Base-by-base conservation (phyloP, 2,888 invertebrate species). In the Dasysyrphus albostriatus region DNA sequence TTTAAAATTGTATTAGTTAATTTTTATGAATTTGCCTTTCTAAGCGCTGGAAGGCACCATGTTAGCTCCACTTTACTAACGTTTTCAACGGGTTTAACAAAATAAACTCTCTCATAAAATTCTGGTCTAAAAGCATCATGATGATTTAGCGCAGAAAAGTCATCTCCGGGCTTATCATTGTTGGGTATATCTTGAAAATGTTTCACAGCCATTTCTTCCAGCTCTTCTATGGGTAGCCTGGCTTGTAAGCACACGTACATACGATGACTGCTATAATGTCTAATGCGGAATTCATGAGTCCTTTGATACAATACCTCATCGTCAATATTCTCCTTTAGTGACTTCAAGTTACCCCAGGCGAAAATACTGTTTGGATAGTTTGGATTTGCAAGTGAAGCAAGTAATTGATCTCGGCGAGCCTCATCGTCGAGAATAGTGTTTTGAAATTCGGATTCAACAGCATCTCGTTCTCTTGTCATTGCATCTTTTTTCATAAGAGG, bases 391-490 rank as follows among this genome's bases (percentile, higher is more conserved):
- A 97, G 92, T 47, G 95, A 94, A 61, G 95, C 95, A 58, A 98
- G 92, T 63, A 98, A 90, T 93, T 97, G 97, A 91, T 97, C 96
- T 70, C 95, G 95, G 77, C 97, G 94, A 88, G 95, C 95, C 19
- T 94, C 93, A 90, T 98, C 98, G 5, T 95, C 95, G 3, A 96
- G 95, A 3, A 95, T 90, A 2, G 96, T 95, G 93, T 97, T 96
- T 89, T 96, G 96, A 92, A 97, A 98, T 92, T 98, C 98, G 70
- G 97, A 97, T 91, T 98, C 97, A 4, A 98, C 96, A 0, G 98
- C 96, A 92, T 97, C 96, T 51, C 97, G 93, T 92, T 98, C 98
- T 54, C 98, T 94, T 83, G 96, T 95, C 94, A 98, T 97, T 0
- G 97, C 95, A 84, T 96, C 96, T 90, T 96, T 95, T 90, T 95